Evolutionary conservation across 2,113 vertebrate species (phyloP).

Genomic region (Menura novaehollandiae): DNA sequence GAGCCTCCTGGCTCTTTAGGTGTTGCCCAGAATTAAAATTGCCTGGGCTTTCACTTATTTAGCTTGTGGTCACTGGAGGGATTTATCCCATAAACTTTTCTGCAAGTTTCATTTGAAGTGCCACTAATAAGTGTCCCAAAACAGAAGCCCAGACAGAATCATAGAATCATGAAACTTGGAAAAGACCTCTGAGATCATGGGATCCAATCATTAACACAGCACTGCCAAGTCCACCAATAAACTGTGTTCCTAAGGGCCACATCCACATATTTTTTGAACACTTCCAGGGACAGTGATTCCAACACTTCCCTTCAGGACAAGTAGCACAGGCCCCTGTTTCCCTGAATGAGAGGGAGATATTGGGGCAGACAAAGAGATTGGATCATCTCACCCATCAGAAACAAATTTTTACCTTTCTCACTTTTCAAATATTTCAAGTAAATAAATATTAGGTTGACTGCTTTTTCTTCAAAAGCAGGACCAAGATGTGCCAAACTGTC

Average conservation of each 20-base stretch:
- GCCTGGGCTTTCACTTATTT: background rate
- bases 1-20: background rate
- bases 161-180: background rate
- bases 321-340: background rate
- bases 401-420: background rate
- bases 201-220: background rate
- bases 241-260: background rate
- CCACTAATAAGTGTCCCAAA: background rate
- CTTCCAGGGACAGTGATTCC: background rate
- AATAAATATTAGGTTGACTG: background rate
- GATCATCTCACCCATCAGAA: background rate
- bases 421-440: background rate
- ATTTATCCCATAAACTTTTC: background rate
- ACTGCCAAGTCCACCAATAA: background rate
- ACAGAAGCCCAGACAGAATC: background rate
- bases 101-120: background rate
- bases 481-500: rapidly evolving
- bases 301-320: background rate
- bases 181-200: background rate
- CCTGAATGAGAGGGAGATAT: background rate
- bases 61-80: background rate
- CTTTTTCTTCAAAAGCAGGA: background rate
- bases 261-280: background rate
- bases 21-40: background rate
- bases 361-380: background rate